Evolutionary conservation across 2,888 invertebrate genomes (phyloP).

Genomic region (Scaptomyza flava): DNA sequence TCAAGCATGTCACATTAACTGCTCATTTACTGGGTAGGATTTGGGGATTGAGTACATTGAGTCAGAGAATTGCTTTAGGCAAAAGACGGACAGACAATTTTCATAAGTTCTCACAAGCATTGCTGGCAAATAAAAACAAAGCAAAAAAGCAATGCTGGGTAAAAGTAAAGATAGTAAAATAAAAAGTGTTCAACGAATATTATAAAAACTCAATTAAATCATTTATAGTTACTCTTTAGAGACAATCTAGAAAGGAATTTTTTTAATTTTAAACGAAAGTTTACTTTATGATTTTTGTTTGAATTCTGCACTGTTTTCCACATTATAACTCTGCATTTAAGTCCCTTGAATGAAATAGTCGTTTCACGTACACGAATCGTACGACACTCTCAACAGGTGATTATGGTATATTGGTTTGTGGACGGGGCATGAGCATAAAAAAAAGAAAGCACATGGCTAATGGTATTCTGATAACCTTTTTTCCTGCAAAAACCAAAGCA

Average conservation of each 20-base stretch:
- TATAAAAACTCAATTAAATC: constrained; percentile 7
- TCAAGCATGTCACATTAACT: constrained; percentile 62
- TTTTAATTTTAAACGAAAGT: background rate
- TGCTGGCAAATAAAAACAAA: constrained; percentile 13
- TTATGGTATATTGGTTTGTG: constrained; percentile 28
- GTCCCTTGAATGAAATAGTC: background rate
- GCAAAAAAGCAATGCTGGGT: constrained; percentile 6
- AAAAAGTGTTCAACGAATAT: background rate
- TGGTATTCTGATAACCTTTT: constrained; percentile 42
- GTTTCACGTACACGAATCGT: no score
- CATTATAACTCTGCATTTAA: constrained; percentile 14
- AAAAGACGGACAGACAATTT: constrained; percentile 48
- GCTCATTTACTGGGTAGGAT: constrained; percentile 34
- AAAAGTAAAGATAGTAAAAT: no score
- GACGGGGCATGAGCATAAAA: constrained; percentile 21
- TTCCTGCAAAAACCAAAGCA: constrained; percentile 1
- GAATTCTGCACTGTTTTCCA: constrained; percentile 5
- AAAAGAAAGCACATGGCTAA: constrained; percentile 49
- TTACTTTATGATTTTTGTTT: constrained; percentile 8
- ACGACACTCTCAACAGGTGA: constrained; percentile 32
- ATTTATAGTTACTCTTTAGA: background rate
- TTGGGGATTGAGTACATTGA: background rate
- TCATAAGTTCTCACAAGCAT: no score
- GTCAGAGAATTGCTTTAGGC: constrained; percentile 20
- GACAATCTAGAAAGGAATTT: background rate